These are phyloP conservation scores for Spilarctia lutea DNA, from an alignment of 2,888 invertebrate species.

Conservation along the genomic window DNA sequence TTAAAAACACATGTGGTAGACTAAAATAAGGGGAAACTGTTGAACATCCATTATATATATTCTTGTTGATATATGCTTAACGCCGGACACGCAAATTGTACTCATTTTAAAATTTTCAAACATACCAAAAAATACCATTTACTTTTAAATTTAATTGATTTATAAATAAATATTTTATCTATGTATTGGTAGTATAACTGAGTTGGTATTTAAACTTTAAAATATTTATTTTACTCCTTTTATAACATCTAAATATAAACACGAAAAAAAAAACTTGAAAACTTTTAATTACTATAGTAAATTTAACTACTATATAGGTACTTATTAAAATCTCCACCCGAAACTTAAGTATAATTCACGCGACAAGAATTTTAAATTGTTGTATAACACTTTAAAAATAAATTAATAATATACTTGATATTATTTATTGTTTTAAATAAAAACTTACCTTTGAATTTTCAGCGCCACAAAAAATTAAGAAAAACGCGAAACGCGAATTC, in stretches of 20 bases:
- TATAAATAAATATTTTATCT: neutral
- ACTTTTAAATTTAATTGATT: neutral
- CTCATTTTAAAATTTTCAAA: neutral
- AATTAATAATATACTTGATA: neutral
- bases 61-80: neutral
- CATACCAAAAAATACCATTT: neutral
- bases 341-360: neutral
- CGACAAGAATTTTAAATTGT: neutral
- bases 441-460: slow-evolving; percentile 6
- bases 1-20: neutral
- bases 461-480: neutral
- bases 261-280: neutral
- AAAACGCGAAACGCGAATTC: slow-evolving; percentile 6
- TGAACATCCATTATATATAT: neutral
- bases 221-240: neutral
- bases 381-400: neutral
- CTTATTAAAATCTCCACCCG: neutral
- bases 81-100: neutral
- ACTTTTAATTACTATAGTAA: neutral
- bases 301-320: neutral
- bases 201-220: neutral
- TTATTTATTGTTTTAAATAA: neutral
- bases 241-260: neutral
- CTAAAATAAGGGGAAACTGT: neutral
- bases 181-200: neutral